Conservation (phyloP, 2,888 invertebrate species). For the Tryphoninae sp. region DNA sequence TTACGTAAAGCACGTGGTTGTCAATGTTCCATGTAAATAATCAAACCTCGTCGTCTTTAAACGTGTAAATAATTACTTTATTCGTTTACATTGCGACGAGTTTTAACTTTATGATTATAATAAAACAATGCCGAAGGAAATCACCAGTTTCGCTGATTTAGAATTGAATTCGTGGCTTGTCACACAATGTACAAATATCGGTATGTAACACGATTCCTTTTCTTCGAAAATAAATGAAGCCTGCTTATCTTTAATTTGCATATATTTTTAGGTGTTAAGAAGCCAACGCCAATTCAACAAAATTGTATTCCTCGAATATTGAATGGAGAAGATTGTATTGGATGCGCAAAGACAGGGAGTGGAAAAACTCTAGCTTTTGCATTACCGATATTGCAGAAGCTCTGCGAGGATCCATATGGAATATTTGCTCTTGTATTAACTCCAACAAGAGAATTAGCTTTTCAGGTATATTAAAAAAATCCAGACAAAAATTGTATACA, state of each 20-base stretch:
- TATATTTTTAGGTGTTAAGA: constrained; percentile 85
- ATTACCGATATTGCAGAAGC: constrained; percentile 93
- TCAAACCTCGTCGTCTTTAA: neutral
- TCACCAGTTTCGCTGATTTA: constrained; percentile 83
- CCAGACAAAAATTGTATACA: constrained; percentile 20
- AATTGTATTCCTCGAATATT: constrained; percentile 91
- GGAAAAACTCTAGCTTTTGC: constrained; percentile 99
- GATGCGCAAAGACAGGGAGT: constrained; percentile 98
- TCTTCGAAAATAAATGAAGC: neutral
- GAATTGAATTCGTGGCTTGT: constrained; percentile 89
- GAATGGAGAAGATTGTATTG: constrained; percentile 93
- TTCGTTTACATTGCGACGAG: neutral
- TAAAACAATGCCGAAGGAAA: constrained; percentile 61
- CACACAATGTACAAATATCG: constrained; percentile 87
- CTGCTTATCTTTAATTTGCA: neutral
- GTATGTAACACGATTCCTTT: constrained; percentile 80
- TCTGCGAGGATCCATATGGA: constrained; percentile 97
- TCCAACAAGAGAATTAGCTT: constrained; percentile 96
- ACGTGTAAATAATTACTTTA: neutral
- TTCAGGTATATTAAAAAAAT: constrained; percentile 84
- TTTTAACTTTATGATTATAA: neutral
- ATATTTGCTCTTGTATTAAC: constrained; percentile 97
- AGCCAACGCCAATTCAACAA: constrained; percentile 91
- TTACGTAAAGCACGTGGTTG: constrained; percentile 9
- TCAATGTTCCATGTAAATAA: constrained; percentile 26